phyloP scores from a whole-genome alignment of 2,113 vertebrate genomes.

The Rhagologus leucostigma region DNA sequence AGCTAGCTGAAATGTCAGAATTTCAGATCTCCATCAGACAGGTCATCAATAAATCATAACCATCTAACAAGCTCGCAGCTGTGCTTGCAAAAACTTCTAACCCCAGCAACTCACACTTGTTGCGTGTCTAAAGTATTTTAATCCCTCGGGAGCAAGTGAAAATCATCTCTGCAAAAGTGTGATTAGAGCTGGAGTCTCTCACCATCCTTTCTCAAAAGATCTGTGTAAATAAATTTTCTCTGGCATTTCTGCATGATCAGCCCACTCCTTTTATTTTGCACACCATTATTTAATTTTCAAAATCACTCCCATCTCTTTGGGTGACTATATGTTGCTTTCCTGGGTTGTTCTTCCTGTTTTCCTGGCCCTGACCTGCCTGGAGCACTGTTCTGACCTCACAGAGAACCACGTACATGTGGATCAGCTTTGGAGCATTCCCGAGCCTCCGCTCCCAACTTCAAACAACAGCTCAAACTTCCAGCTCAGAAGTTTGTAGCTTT shows the following conservation, averaged over 20 bases:
- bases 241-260: background rate
- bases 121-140: background rate
- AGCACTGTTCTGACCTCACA: background rate
- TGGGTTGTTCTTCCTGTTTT: background rate
- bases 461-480: background rate
- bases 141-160: background rate
- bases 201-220: background rate
- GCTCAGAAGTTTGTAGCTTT: background rate
- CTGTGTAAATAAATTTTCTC: background rate
- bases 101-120: background rate
- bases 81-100: background rate
- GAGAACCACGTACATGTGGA: accelerated
- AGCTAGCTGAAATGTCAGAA: background rate
- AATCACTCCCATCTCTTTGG: background rate
- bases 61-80: accelerated
- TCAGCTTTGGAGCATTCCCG: background rate
- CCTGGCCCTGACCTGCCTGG: background rate
- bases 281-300: background rate
- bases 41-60: background rate
- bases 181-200: background rate
- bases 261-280: background rate
- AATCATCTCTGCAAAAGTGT: background rate
- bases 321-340: background rate
- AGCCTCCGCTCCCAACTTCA: background rate
- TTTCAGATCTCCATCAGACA: background rate